These are phyloP conservation scores for Scomber japonicus DNA, from an alignment of 2,113 vertebrate species.

Conservation along the genomic window DNA sequence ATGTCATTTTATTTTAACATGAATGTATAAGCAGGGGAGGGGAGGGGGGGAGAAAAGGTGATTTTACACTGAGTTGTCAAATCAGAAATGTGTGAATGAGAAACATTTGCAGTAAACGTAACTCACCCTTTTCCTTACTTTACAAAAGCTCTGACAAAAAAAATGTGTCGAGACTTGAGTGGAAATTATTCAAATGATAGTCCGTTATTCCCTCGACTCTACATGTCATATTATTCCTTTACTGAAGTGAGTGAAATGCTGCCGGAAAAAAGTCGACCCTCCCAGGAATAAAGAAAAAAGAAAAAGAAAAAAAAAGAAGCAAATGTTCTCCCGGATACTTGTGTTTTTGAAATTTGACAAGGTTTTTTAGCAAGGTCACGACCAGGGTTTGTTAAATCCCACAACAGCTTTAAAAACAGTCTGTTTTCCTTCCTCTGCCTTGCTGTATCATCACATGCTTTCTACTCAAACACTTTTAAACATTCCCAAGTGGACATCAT, in stretches of 20 bases:
- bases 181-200: conserved; percentile 1
- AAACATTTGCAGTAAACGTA: not conserved
- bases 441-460: not conserved
- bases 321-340: not conserved
- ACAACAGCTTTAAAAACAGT: not conserved
- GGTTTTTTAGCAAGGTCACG: too few species aligned
- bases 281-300: not conserved
- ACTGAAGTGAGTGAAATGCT: conserved; percentile 1
- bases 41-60: not conserved
- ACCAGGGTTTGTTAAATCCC: not conserved
- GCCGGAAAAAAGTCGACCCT: not conserved
- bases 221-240: not conserved
- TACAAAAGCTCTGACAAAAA: not conserved
- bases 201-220: not conserved
- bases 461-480: not conserved
- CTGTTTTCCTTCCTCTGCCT: not conserved
- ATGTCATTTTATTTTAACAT: conserved; percentile 40
- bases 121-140: not conserved
- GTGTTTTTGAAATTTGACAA: conserved; percentile 5
- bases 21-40: conserved; percentile 40
- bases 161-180: conserved; percentile 6
- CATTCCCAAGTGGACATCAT: not conserved
- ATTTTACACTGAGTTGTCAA: conserved; percentile 16
- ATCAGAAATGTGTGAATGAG: conserved; percentile 10
- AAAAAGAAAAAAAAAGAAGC: not conserved